Evolutionary conservation across 2,797 vertebrate species (phyloP), one percentile per base, ranked within the genome.

Genomic region (Sus cebifrons): DNA sequence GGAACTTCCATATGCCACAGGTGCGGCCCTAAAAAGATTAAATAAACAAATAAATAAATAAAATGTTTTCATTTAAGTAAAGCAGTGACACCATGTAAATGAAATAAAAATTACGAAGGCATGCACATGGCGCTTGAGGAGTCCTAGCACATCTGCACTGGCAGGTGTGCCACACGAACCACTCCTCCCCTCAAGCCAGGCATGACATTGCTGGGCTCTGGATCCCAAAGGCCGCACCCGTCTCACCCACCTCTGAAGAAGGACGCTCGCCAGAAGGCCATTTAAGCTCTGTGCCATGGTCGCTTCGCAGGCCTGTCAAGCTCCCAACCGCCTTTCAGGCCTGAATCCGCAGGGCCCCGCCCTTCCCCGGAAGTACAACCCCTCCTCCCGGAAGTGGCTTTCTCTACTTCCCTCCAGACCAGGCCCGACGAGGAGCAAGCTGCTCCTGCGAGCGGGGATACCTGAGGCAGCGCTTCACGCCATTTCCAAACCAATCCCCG

Each of bases 361-460:
- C 20, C 20, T 9, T 56, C 21, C n/a, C 86, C 70, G 3, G 70
- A 87, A 96, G 70, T 2, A 32, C 68, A n/a, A 56, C 60, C 68
- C 74, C 20, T 54, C 44, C 7, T 2, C 6, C 74, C 60, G 20
- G 89, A 94, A 92, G 40, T 71, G 18, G 18, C 44, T 60, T 40
- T 71, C 68, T 40, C 44, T 15, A 6, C 56, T 60, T 64, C 23
- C 65, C 32, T 5, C 11, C 7, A 56, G n/a, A 2, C 4, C 14
- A 1, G 0, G 2, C 7, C 25, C 44, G 12, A 10, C 7, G 0
- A 0, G 4, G 3, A 0, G 1, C 0, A 0, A 0, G 6, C 4
- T 0, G 21, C 49, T 5, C 12, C 2, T 16, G 44, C 10, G 1
- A 64, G 74, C 15, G 4, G 49, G 0, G 7, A 9, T 9, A 2